Evolutionary conservation across 2,113 vertebrate species (phyloP).

Genomic region (Ginglymostoma cirratum): DNA sequence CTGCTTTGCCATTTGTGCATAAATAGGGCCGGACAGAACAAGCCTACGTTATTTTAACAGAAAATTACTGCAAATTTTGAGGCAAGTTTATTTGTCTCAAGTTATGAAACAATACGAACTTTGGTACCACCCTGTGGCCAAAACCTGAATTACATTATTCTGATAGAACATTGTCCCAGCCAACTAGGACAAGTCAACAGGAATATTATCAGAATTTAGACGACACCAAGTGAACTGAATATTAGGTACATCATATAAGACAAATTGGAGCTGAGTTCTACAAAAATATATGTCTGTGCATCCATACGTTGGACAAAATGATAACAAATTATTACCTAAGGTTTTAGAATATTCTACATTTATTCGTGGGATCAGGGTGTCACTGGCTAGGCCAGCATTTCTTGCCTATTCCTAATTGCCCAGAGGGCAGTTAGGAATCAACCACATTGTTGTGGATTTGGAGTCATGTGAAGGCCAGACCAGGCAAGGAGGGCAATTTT

Average conservation of each 20-base stretch:
- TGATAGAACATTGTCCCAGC: neutral
- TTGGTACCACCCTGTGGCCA: neutral
- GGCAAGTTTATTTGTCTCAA: neutral
- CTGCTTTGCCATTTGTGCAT: no score
- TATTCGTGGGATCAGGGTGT: no score
- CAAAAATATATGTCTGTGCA: neutral
- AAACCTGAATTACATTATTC: neutral
- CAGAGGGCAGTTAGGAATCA: no score
- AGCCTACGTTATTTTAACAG: no score
- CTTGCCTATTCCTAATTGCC: no score
- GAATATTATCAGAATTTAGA: neutral
- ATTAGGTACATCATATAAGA: neutral
- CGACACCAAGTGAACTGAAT: neutral
- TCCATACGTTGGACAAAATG: no score
- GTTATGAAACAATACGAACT: neutral
- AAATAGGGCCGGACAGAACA: neutral
- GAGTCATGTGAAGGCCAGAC: no score
- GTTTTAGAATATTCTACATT: no score
- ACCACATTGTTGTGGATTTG: no score
- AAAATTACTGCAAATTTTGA: neutral
- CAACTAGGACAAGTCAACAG: neutral
- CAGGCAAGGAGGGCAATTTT: no score
- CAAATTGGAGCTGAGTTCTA: neutral
- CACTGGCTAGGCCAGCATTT: no score
- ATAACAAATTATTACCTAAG: no score